A percentile compares a stretch with the other conserved stretches of the same genome.
These are phyloP conservation scores for Acleris holmiana DNA, from an alignment of 2,888 invertebrate species.

Conservation along the genomic window DNA sequence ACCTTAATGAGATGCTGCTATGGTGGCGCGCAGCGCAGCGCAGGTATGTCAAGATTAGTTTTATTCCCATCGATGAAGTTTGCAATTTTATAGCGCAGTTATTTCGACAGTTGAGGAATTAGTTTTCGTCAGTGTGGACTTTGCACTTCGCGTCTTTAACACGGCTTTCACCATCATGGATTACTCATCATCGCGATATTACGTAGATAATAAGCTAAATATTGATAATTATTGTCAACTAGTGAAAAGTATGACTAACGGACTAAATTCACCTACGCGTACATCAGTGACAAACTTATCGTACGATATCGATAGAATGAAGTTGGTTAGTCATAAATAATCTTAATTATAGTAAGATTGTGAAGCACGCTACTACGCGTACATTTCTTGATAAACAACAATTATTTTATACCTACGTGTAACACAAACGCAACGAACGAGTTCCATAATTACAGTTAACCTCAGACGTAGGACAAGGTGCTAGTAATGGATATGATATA, in stretches of 20 bases:
- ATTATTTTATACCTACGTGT: slow-evolving; percentile 1
- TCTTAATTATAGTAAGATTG: background rate
- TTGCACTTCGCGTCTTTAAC: slow-evolving; percentile 5
- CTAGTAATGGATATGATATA: slow-evolving; percentile 17
- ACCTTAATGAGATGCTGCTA: background rate
- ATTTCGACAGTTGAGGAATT: slow-evolving; percentile 15
- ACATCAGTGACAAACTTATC: background rate
- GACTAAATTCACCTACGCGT: background rate
- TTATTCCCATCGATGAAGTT: slow-evolving; percentile 11
- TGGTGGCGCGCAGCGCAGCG: background rate
- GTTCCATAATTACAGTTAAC: slow-evolving; percentile 22
- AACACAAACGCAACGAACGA: slow-evolving; percentile 19
- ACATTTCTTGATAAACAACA: slow-evolving; percentile 16
- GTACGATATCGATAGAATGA: slow-evolving; percentile 5
- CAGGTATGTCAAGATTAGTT: slow-evolving; percentile 1
- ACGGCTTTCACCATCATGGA: background rate
- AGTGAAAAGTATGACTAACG: background rate
- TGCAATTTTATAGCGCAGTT: slow-evolving; percentile 2
- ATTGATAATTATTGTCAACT: background rate
- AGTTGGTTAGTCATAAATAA: slow-evolving; percentile 17
- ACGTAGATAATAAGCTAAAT: background rate
- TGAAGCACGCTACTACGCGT: background rate
- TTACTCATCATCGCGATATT: background rate
- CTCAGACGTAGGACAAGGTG: slow-evolving; percentile 6
- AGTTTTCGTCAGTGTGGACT: slow-evolving; percentile 17